phyloP scores from a whole-genome alignment of 2,113 vertebrate genomes.

The Chionodraco myersi region DNA sequence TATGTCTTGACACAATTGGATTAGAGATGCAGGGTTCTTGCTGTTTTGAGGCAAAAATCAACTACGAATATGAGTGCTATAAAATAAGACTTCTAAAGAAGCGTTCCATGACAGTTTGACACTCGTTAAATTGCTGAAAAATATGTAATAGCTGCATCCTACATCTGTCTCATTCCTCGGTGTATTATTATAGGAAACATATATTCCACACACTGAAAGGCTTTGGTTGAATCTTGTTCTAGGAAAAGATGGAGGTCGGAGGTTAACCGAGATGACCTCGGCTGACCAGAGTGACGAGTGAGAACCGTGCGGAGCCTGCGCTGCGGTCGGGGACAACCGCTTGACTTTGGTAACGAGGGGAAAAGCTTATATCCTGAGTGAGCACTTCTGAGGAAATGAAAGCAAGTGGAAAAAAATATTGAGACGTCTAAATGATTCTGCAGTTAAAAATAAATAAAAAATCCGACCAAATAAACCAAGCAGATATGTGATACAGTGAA shows the following conservation, averaged over 20 bases:
- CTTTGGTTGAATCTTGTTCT: slow-evolving; percentile 29
- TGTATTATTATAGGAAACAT: slow-evolving; percentile 10
- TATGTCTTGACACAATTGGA: slow-evolving; percentile 50
- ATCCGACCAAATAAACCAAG: slow-evolving; percentile 34
- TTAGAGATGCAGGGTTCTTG: slow-evolving; percentile 38
- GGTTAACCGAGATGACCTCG: slow-evolving; percentile 64
- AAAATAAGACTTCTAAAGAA: slow-evolving; percentile 28
- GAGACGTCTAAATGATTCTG: slow-evolving; percentile 53
- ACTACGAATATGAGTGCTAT: slow-evolving; percentile 1
- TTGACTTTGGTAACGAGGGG: slow-evolving; percentile 57
- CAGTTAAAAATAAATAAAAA: slow-evolving; percentile 58
- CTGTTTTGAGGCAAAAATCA: slow-evolving; percentile 31
- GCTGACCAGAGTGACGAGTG: slow-evolving; percentile 60
- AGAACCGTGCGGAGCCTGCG: slow-evolving; percentile 35
- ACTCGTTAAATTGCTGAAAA: slow-evolving; percentile 40
- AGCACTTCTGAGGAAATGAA: slow-evolving; percentile 47
- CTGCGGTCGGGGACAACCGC: slow-evolving; percentile 57
- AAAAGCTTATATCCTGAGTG: slow-evolving; percentile 64
- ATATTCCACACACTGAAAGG: slow-evolving; percentile 23
- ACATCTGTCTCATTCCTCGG: slow-evolving; percentile 29
- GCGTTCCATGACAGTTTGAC: slow-evolving; percentile 32
- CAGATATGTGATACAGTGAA: slow-evolving; percentile 35
- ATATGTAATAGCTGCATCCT: slow-evolving; percentile 22
- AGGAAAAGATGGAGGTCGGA: slow-evolving; percentile 55
- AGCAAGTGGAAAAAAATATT: slow-evolving; percentile 59